Conservation (phyloP, 1,140 invertebrate genomes). For the Triops longicaudatus region DNA sequence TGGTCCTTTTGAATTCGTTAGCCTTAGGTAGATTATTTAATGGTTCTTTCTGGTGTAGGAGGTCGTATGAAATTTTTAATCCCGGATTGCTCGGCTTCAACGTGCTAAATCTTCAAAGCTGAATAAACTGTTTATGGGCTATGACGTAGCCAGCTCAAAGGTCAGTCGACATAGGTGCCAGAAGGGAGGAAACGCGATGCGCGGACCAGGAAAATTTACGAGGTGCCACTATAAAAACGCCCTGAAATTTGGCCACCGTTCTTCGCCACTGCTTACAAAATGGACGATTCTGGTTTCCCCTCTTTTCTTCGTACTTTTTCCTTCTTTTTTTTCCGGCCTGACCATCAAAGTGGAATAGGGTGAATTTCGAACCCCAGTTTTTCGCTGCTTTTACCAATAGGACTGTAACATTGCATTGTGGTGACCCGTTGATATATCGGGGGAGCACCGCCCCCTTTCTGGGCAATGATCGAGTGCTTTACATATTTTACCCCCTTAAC, state of each 20-base stretch:
- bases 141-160: constrained; percentile 5
- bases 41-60: too few species aligned
- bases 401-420: constrained; percentile 12
- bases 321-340: background rate
- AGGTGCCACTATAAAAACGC: constrained; percentile 1
- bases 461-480: background rate
- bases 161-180: constrained; percentile 9
- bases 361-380: background rate
- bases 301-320: background rate
- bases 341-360: background rate
- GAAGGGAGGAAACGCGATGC: background rate
- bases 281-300: constrained; percentile 4
- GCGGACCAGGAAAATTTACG: background rate
- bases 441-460: background rate
- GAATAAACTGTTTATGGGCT: background rate
- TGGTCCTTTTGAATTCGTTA: background rate
- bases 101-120: background rate
- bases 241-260: constrained; percentile 6
- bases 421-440: constrained; percentile 7
- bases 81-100: background rate
- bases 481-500: background rate
- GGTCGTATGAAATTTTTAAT: too few species aligned
- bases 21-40: background rate
- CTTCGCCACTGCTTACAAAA: background rate
- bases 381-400: background rate